Percentiles rank a stretch among this genome's conserved stretches.
These are phyloP conservation scores for Terrapene triunguis DNA, from an alignment of 2,113 vertebrate species.

Conservation along the genomic window DNA sequence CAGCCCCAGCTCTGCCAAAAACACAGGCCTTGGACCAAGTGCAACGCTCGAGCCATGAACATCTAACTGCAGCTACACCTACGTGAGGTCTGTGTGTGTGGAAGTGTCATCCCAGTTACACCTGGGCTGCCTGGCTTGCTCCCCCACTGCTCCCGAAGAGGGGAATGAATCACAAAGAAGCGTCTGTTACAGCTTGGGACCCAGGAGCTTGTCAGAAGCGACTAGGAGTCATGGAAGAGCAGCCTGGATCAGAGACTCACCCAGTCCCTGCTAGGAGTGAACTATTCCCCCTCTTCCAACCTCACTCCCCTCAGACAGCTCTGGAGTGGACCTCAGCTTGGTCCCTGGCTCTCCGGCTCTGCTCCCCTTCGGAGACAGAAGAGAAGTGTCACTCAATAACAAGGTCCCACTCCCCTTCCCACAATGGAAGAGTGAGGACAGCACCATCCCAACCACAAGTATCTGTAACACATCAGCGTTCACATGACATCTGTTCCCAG, in stretches of 20 bases:
- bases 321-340: too few relatives aligned
- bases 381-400: background rate
- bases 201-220: background rate
- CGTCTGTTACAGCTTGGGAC: background rate
- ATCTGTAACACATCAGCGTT: background rate
- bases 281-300: too few relatives aligned
- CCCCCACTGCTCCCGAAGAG: background rate
- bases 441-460: background rate
- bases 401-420: background rate
- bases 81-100: background rate
- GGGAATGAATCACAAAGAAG: background rate
- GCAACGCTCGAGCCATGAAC: background rate
- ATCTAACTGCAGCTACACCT: background rate
- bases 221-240: background rate
- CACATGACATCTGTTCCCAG: background rate
- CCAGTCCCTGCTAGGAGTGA: too few relatives aligned
- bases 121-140: background rate
- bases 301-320: too few relatives aligned
- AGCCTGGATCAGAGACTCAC: background rate
- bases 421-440: background rate
- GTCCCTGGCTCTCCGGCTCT: too few relatives aligned
- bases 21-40: background rate
- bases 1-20: too few relatives aligned
- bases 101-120: background rate
- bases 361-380: too few relatives aligned